Conservation (phyloP, 2,113 vertebrate species). For the Pelvicachromis taeniatus region DNA sequence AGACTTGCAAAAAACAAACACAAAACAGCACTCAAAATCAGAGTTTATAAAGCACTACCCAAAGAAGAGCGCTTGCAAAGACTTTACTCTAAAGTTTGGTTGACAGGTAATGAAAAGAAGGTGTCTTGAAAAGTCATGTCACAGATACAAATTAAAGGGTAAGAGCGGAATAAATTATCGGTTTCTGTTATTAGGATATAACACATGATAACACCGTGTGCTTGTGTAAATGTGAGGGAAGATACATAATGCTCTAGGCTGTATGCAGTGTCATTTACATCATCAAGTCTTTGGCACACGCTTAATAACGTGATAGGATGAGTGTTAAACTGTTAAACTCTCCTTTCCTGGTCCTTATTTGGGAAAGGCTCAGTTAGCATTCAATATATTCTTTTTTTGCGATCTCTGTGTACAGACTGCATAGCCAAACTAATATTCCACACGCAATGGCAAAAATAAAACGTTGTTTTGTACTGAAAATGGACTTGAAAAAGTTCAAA, state of each 20-base stretch:
- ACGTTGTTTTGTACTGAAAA: background rate
- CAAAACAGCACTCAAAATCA: background rate
- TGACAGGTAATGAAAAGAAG: background rate
- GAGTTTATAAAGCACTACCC: background rate
- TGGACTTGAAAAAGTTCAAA: background rate
- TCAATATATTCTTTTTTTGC: background rate
- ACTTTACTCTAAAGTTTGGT: background rate
- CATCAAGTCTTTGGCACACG: background rate
- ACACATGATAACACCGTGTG: background rate
- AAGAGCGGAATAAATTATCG: background rate
- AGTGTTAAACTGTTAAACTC: conserved; percentile 21
- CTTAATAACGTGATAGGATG: background rate
- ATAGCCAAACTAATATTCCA: background rate
- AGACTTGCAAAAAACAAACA: background rate
- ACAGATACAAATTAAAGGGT: background rate
- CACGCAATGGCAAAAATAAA: background rate
- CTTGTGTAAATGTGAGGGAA: background rate
- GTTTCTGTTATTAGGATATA: conserved; percentile 7
- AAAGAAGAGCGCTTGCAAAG: background rate
- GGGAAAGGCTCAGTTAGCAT: background rate
- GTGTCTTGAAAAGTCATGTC: background rate
- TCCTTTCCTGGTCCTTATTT: conserved; percentile 14
- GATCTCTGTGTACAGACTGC: background rate
- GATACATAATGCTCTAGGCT: background rate
- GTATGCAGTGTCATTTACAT: background rate